Percentiles rank a stretch among this genome's conserved stretches.
Conservation (phyloP, 2,113 vertebrate species). For the Felis catus region DNA sequence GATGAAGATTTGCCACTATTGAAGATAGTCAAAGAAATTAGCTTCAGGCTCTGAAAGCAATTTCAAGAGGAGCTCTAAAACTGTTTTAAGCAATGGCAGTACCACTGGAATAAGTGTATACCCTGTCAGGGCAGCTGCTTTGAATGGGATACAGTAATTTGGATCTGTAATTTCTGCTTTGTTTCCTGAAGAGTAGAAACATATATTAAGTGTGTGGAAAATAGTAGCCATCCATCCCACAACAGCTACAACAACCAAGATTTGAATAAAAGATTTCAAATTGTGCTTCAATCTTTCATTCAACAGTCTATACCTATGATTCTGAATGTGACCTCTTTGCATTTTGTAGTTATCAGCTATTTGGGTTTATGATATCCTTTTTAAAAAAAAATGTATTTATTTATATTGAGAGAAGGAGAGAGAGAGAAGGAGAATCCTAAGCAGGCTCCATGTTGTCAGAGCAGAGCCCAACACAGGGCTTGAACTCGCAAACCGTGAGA, state of each 20-base stretch:
- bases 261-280: constrained; percentile 22
- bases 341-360: background rate
- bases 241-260: background rate
- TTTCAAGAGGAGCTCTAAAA: constrained; percentile 68
- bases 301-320: background rate
- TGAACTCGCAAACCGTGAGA: too few species aligned
- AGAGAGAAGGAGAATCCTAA: too few species aligned
- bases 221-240: background rate
- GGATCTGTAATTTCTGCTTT: constrained; percentile 55
- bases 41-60: constrained; percentile 73
- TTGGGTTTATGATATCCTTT: background rate
- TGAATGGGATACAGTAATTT: constrained; percentile 56
- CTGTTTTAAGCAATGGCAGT: constrained; percentile 44
- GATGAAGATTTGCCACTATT: constrained; percentile 65
- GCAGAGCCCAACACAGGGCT: too few species aligned
- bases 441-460: too few species aligned
- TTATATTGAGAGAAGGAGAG: too few species aligned
- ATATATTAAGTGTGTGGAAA: constrained; percentile 1
- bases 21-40: constrained; percentile 68
- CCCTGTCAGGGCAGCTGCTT: constrained; percentile 19
- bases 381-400: too few species aligned
- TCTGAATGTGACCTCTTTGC: background rate
- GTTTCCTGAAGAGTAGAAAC: constrained; percentile 50
- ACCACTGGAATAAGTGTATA: constrained; percentile 16
- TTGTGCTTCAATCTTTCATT: background rate